These are phyloP conservation scores for Paedocypris micromegethes DNA, from an alignment of 2,797 vertebrate genomes.

Conservation along the genomic window DNA sequence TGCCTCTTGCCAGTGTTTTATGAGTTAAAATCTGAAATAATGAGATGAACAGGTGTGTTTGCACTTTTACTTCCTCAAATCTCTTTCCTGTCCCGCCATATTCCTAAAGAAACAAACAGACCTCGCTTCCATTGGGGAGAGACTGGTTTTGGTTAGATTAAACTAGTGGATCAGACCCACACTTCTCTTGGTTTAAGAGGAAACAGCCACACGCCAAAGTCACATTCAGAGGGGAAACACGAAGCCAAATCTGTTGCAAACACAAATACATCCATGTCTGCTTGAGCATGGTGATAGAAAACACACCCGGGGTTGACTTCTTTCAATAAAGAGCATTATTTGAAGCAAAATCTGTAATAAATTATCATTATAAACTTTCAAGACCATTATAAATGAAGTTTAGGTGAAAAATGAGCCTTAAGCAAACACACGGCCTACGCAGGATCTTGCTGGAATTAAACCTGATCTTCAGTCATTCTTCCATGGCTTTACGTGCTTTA, in stretches of 20 bases:
- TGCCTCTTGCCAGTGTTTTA: constrained; percentile 61
- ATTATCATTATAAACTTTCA: background rate
- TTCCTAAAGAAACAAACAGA: background rate
- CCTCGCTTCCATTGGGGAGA: too few species aligned
- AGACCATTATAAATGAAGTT: background rate
- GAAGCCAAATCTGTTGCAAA: too few species aligned
- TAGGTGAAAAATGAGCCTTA: background rate
- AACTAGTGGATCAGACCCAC: too few species aligned
- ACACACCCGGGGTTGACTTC: too few species aligned
- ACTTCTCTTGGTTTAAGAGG: too few species aligned
- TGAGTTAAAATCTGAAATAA: constrained; percentile 55
- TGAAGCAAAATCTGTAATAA: too few species aligned
- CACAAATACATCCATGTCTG: too few species aligned
- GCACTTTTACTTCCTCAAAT: constrained; percentile 4
- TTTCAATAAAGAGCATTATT: too few species aligned
- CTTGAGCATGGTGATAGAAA: too few species aligned
- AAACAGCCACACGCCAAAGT: too few species aligned
- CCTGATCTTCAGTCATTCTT: background rate
- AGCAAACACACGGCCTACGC: background rate
- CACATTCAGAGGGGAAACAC: too few species aligned
- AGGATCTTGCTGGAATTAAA: background rate
- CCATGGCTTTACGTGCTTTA: background rate
- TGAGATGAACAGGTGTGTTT: constrained; percentile 57
- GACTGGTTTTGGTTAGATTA: too few species aligned
- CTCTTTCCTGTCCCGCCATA: constrained; percentile 8